These are phyloP conservation scores for Stenodema calcarata DNA, from an alignment of 2,888 invertebrate genomes.

Conservation along the genomic window DNA sequence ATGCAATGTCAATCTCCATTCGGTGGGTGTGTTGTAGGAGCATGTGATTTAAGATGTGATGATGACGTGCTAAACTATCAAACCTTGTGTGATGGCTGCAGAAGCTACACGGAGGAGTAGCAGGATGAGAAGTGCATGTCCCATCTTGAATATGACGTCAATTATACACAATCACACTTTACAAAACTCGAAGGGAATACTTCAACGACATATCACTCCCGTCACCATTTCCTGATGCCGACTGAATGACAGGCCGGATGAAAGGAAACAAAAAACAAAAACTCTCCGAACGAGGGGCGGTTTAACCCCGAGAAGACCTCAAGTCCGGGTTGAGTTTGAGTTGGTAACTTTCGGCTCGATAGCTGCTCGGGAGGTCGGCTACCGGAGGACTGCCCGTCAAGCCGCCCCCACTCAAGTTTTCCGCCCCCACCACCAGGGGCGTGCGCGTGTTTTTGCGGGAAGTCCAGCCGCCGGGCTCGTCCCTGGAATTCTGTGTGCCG, in stretches of 20 bases:
- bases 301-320: not conserved
- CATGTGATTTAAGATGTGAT: not conserved
- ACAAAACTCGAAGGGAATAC: not conserved
- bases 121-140: constrained; percentile 31
- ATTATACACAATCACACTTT: not conserved
- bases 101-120: constrained; percentile 30
- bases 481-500: not conserved
- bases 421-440: constrained; percentile 30
- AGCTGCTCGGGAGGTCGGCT: not conserved
- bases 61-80: not conserved
- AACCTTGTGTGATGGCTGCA: constrained; percentile 43
- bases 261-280: not conserved
- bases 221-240: not conserved
- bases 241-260: not conserved
- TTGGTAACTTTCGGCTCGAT: not conserved
- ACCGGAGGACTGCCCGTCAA: constrained; percentile 39
- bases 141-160: constrained; percentile 8
- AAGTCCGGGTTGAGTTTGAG: not conserved
- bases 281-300: not conserved
- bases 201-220: constrained; percentile 23
- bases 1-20: too few species aligned
- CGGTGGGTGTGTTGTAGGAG: too few species aligned
- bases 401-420: constrained; percentile 41
- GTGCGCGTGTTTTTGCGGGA: constrained; percentile 9
- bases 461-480: not conserved